phyloP scores from a whole-genome alignment of 2,888 invertebrate species.

The Hedya salicella region DNA sequence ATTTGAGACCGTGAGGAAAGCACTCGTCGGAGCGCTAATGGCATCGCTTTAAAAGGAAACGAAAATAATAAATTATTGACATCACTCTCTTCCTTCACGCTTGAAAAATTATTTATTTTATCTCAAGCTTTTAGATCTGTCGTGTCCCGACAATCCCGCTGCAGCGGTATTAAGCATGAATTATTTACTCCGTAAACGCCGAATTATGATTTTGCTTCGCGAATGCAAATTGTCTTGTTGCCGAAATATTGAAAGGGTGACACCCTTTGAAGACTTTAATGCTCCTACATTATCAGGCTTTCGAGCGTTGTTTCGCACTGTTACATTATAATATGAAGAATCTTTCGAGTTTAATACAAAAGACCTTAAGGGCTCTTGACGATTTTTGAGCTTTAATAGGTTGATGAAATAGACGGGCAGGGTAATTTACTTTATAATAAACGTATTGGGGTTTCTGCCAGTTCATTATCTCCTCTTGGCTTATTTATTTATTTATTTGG shows the following conservation, averaged over 20 bases:
- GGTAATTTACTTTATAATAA: not conserved
- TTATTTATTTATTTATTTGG: no score
- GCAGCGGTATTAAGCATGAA: conserved; percentile 52
- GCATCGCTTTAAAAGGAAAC: conserved; percentile 74
- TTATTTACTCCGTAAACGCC: conserved; percentile 59
- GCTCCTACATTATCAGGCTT: conserved; percentile 25
- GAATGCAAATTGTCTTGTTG: conserved; percentile 42
- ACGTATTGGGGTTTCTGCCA: not conserved
- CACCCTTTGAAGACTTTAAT: conserved; percentile 31
- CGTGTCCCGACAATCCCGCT: conserved; percentile 33
- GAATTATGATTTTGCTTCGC: conserved; percentile 49
- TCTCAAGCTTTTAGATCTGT: conserved; percentile 47
- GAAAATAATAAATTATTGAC: conserved; percentile 82
- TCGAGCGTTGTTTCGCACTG: conserved; percentile 11
- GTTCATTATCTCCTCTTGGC: not conserved
- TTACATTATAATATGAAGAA: conserved; percentile 28
- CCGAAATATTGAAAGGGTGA: conserved; percentile 40
- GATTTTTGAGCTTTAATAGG: conserved; percentile 16
- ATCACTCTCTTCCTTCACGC: conserved; percentile 68
- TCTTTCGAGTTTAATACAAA: conserved; percentile 15
- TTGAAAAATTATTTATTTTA: conserved; percentile 69
- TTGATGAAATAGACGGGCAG: not conserved
- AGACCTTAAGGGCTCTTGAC: conserved; percentile 14
- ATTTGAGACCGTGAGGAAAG: conserved; percentile 64
- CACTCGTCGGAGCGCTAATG: conserved; percentile 74